A percentile compares a stretch with the other conserved stretches of the same genome.
phyloP scores from a whole-genome alignment of 2,113 vertebrate species.

The Paedocypris sp. region DNA sequence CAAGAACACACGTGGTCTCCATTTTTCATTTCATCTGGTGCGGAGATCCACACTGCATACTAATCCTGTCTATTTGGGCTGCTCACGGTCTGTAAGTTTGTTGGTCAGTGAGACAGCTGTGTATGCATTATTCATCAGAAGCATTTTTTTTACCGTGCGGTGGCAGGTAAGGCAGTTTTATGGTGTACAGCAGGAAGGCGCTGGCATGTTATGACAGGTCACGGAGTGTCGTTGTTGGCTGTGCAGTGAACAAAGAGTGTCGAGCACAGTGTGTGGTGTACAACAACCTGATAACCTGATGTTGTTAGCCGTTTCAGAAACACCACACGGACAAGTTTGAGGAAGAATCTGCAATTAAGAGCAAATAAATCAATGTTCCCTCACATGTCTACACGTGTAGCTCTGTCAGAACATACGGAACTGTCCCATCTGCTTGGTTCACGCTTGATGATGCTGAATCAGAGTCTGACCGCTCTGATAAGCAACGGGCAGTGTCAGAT shows the following conservation, averaged over 20 bases:
- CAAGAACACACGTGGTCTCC: slow-evolving; percentile 2
- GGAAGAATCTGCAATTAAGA: neutral
- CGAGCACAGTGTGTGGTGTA: neutral
- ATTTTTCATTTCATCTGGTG: slow-evolving; percentile 5
- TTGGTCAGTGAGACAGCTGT: slow-evolving; percentile 33
- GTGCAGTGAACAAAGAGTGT: neutral
- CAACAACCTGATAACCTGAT: neutral
- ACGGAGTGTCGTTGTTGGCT: slow-evolving; percentile 2
- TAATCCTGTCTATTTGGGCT: slow-evolving; percentile 2
- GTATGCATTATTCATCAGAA: slow-evolving; percentile 32
- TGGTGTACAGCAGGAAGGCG: neutral
- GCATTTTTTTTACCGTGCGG: slow-evolving; percentile 6
- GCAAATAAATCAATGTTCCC: neutral
- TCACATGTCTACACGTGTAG: too few relatives aligned
- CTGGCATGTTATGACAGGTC: slow-evolving; percentile 21
- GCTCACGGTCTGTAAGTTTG: slow-evolving; percentile 22
- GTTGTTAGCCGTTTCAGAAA: slow-evolving; percentile 6
- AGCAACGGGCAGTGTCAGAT: too few relatives aligned
- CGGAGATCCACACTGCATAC: neutral
- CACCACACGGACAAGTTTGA: neutral
- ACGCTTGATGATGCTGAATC: too few relatives aligned
- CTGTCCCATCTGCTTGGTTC: too few relatives aligned
- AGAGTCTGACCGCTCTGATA: too few relatives aligned
- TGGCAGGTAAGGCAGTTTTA: slow-evolving; percentile 23
- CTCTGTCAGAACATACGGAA: too few relatives aligned